A percentile compares a stretch with the other conserved stretches of the same genome.
These are phyloP conservation scores for Bugulina stolonifera DNA, from an alignment of 2,888 invertebrate genomes.

Conservation along the genomic window DNA sequence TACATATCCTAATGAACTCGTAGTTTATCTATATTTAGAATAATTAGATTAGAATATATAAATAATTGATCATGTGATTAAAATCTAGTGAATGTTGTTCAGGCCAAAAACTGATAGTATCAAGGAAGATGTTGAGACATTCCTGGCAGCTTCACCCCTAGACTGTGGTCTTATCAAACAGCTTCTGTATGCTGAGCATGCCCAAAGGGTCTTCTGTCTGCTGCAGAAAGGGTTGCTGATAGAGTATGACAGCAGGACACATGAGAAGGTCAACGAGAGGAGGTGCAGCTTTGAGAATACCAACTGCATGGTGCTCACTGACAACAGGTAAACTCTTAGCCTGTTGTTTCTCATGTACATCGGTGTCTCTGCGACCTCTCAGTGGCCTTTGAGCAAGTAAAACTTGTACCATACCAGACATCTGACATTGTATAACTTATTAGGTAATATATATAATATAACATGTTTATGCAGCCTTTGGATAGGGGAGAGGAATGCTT, in stretches of 20 bases:
- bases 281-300: not conserved
- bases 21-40: too few species aligned
- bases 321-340: conserved; percentile 11
- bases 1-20: too few species aligned
- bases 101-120: too few species aligned
- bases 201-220: conserved; percentile 5
- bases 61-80: too few species aligned
- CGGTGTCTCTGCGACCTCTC: too few species aligned
- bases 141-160: not conserved
- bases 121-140: not conserved
- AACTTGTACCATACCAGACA: too few species aligned
- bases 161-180: not conserved
- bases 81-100: too few species aligned
- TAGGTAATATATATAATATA: too few species aligned
- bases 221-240: conserved; percentile 11
- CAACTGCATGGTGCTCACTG: not conserved
- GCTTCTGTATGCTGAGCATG: not conserved
- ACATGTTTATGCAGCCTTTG: conserved; percentile 13
- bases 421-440: too few species aligned
- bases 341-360: too few species aligned
- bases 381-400: too few species aligned
- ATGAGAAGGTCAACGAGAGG: not conserved
- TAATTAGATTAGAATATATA: too few species aligned
- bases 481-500: not conserved
- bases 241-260: conserved; percentile 9